Evolutionary conservation across 2,113 vertebrate species (phyloP), one percentile per base, ranked within the genome.

Genomic region (Motacilla alba): DNA sequence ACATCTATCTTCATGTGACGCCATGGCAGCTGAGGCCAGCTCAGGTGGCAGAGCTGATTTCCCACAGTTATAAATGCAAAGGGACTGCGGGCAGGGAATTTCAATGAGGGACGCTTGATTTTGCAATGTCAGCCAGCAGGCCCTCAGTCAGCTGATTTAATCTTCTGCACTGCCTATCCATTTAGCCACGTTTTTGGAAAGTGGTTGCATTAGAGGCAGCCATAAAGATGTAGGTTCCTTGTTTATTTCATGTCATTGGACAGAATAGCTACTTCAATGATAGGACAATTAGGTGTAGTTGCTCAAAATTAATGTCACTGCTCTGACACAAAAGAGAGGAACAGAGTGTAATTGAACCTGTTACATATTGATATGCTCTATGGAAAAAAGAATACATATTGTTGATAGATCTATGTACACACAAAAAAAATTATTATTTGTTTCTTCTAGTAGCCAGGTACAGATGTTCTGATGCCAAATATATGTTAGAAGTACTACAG

Each of bases 51-150:
- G 55, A 93, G 79, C 85, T 94, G 70, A 90, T 96, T 96, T 95
- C 92, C 90, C 92, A 90, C 87, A 90, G 85, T 85, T 94, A 94
- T 68, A 95, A 89, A 94, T 93, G 76, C 81, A 96, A 94, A 94
- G 26, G 52, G 58, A 44, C 35, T 56, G 39, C 3, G 0, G 59
- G 63, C 46, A 90, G 52, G 21, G 92, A 93, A 96, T 96, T 94
- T 93, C 82, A 95, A 80, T 95, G 87, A 96, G 44, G n/a, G 68
- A 13, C 31, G 55, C 60, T 92, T 83, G 85, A 56, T 94, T 96
- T 93, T 90, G 68, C 27, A 53, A 55, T 67, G 50, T 31, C 92
- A 88, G 67, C 31, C 50, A 90, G 47, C 21, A 56, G 68, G 19
- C 16, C 18, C 15, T 50, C 21, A 18, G 55, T 89, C 73, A 89